Evolutionary conservation across 2,797 vertebrate species (phyloP).

Genomic region (Fratercula arctica): DNA sequence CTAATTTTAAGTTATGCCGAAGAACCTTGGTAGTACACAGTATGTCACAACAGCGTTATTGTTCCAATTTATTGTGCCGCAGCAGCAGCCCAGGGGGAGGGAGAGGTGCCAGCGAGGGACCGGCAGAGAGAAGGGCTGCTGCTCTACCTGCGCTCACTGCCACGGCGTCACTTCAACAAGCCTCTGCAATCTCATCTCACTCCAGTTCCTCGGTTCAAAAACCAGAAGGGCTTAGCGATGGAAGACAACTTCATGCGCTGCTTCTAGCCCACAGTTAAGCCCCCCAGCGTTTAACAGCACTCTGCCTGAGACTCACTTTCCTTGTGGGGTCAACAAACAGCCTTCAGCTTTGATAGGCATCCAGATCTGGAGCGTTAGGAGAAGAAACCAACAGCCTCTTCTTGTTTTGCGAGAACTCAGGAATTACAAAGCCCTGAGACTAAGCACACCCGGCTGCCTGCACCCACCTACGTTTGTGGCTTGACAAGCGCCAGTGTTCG

Average conservation of each 20-base stretch:
- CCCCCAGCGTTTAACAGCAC: background rate
- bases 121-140: background rate
- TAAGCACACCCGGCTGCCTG: background rate
- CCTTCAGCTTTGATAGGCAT: background rate
- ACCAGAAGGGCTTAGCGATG: background rate
- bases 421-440: background rate
- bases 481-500: background rate
- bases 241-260: background rate
- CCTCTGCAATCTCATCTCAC: background rate
- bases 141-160: background rate
- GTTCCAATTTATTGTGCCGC: background rate
- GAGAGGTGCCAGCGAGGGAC: background rate
- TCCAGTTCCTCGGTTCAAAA: background rate
- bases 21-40: background rate
- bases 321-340: background rate
- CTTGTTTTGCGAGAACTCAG: background rate
- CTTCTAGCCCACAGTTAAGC: background rate
- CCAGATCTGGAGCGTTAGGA: background rate
- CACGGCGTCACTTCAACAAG: background rate
- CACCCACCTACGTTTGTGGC: background rate
- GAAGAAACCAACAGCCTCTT: background rate
- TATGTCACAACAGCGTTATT: background rate
- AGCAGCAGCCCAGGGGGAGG: background rate
- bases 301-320: background rate
- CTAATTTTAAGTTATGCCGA: background rate